Conservation (phyloP, 2,888 invertebrate species). For the Listrodromus nycthemerus region DNA sequence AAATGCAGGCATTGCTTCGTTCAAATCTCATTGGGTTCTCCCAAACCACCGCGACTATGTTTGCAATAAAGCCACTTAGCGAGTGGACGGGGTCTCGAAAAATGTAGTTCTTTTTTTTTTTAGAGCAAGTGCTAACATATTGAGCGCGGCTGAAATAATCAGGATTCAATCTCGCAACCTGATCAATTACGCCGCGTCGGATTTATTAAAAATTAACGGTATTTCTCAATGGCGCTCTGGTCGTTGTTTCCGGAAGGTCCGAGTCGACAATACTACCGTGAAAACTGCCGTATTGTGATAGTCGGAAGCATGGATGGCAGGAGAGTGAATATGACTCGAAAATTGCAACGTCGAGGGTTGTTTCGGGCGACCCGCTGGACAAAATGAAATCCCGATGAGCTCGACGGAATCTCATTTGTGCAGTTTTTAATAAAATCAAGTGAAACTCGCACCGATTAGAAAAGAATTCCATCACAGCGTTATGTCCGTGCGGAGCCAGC, state of each 20-base stretch:
- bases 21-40: neutral
- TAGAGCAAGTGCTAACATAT: neutral
- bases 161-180: constrained; percentile 32
- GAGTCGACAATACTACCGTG: neutral
- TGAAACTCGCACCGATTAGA: neutral
- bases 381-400: neutral
- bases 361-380: neutral
- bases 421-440: constrained; percentile 12
- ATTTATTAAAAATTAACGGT: constrained; percentile 10
- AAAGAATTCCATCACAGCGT: constrained; percentile 13
- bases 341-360: neutral
- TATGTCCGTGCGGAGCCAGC: constrained; percentile 13
- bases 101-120: neutral
- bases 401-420: neutral
- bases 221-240: neutral
- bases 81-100: neutral
- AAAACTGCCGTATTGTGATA: neutral
- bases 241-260: neutral
- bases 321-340: neutral
- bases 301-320: neutral
- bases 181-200: constrained; percentile 33
- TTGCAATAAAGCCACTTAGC: constrained; percentile 5
- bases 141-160: constrained; percentile 8
- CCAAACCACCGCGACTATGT: neutral
- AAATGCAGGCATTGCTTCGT: neutral